Conservation (phyloP, 2,797 vertebrate species). For the Poeciliopsis infans region DNA sequence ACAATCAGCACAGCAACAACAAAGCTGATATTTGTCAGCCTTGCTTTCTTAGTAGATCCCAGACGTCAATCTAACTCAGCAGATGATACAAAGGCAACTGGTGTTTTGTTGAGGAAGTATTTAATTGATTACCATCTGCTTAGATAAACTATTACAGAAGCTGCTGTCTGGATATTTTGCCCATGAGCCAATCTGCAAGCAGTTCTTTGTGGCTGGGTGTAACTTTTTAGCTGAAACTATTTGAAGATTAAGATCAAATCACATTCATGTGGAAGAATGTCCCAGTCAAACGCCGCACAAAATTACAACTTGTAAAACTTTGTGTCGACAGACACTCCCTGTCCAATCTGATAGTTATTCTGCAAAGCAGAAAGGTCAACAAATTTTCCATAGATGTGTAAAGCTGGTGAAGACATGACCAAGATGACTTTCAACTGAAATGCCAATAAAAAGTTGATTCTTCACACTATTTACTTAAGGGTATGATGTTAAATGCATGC, state of each 20-base stretch:
- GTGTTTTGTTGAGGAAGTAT: slow-evolving; percentile 23
- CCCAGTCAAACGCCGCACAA: neutral
- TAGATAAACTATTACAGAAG: slow-evolving; percentile 10
- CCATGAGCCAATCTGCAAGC: neutral
- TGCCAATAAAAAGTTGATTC: neutral
- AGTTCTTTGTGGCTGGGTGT: slow-evolving; percentile 3
- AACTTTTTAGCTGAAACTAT: neutral
- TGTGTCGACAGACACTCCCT: neutral
- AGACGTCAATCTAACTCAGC: neutral
- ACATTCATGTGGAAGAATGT: neutral
- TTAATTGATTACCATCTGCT: slow-evolving; percentile 14
- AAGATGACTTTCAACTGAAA: neutral
- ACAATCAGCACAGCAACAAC: slow-evolving; percentile 1
- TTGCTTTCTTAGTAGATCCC: slow-evolving; percentile 12
- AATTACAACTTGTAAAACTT: neutral
- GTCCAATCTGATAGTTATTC: neutral
- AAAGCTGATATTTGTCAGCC: slow-evolving; percentile 8
- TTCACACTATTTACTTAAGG: neutral
- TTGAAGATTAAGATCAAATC: neutral
- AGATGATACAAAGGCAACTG: slow-evolving; percentile 25
- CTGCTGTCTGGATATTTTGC: neutral
- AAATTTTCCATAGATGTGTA: neutral
- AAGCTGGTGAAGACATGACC: neutral
- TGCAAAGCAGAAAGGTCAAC: neutral
- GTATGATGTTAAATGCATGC: neutral